Conservation (phyloP, 2,113 vertebrate species). For the Perca fluviatilis region DNA sequence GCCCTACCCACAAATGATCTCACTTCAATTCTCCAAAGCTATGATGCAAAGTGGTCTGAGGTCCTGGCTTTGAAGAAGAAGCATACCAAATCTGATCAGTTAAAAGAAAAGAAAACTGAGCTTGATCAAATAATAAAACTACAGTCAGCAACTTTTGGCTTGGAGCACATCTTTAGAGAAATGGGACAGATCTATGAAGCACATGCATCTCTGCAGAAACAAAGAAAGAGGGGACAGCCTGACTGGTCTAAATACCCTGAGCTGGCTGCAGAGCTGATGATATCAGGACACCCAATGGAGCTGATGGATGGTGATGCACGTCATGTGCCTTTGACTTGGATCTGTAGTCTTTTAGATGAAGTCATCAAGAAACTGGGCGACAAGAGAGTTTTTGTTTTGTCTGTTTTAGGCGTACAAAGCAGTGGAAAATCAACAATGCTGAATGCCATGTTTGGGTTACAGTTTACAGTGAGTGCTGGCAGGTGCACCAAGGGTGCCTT, state of each 20-base stretch:
- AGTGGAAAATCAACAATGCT: no score
- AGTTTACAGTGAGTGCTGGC: no score
- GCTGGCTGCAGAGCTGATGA: constrained; percentile 84
- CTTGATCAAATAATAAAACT: constrained; percentile 69
- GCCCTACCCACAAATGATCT: constrained; percentile 54
- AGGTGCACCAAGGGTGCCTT: no score
- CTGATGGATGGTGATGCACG: constrained; percentile 88
- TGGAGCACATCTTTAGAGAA: constrained; percentile 86
- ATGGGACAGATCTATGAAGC: constrained; percentile 86
- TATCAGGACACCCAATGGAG: constrained; percentile 84
- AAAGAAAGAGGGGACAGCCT: background rate
- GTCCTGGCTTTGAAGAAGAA: constrained; percentile 62
- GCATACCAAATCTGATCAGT: constrained; percentile 25
- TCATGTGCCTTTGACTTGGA: constrained; percentile 85
- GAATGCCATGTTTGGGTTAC: no score
- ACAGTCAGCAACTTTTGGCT: constrained; percentile 72
- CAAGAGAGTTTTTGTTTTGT: constrained; percentile 85
- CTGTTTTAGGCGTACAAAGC: no score
- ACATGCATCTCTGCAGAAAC: constrained; percentile 34
- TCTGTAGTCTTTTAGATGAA: constrained; percentile 82
- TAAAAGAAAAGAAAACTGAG: constrained; percentile 36
- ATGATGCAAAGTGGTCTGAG: constrained; percentile 71
- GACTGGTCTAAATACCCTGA: constrained; percentile 67
- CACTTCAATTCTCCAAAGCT: constrained; percentile 56
- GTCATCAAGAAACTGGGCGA: constrained; percentile 81